phyloP scores from a whole-genome alignment of 2,797 vertebrate genomes.

The Numenius phaeopus region DNA sequence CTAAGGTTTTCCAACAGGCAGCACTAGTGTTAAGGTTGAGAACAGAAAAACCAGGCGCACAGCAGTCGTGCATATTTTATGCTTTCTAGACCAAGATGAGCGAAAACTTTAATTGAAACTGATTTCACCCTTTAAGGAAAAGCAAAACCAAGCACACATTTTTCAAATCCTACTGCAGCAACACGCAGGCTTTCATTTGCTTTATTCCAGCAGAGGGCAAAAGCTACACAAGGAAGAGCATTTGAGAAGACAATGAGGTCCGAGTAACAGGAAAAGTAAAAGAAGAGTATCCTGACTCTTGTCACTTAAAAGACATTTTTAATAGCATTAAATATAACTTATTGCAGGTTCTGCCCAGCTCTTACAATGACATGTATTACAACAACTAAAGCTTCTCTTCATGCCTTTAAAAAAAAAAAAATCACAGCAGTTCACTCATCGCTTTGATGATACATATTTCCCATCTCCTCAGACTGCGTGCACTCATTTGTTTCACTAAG shows the following conservation, averaged over 20 bases:
- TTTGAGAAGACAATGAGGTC: neutral
- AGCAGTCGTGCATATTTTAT: neutral
- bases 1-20: neutral
- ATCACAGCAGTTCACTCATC: neutral
- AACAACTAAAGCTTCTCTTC: neutral
- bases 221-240: neutral
- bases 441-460: neutral
- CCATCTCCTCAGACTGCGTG: neutral
- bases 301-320: neutral
- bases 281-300: neutral
- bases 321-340: neutral
- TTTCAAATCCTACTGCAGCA: neutral
- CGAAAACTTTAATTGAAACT: neutral
- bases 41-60: neutral
- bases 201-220: conserved; percentile 33
- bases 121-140: neutral
- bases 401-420: neutral
- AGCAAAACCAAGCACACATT: neutral
- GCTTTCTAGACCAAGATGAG: neutral
- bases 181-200: neutral
- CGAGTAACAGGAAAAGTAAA: neutral
- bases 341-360: neutral
- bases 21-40: neutral
- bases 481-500: neutral
- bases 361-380: neutral